Conservation (phyloP, 2,113 vertebrate genomes). For the Bungarus multicinctus region DNA sequence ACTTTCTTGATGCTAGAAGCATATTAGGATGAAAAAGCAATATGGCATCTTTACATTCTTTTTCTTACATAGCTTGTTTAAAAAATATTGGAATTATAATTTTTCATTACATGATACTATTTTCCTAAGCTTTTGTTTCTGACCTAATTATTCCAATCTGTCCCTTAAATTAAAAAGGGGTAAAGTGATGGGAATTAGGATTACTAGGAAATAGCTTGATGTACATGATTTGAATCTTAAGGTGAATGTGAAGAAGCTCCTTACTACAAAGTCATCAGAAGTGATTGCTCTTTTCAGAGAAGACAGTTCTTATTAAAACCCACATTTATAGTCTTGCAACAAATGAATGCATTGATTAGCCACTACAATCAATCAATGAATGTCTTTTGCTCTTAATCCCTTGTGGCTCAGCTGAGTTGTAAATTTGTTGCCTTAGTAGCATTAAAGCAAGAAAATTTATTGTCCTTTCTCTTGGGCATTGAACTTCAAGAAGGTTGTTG, state of each 20-base stretch:
- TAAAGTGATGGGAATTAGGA: not conserved
- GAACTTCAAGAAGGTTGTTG: slow-evolving; percentile 3
- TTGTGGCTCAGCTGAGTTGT: slow-evolving; percentile 4
- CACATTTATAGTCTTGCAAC: slow-evolving; percentile 28
- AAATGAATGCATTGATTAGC: slow-evolving; percentile 31
- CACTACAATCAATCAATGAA: slow-evolving; percentile 15
- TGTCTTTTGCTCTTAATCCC: slow-evolving; percentile 17
- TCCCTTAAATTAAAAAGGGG: not conserved
- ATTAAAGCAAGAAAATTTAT: slow-evolving; percentile 6
- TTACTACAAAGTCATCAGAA: not conserved
- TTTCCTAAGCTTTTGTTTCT: not conserved
- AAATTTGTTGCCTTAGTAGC: slow-evolving; percentile 17
- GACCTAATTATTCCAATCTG: not conserved
- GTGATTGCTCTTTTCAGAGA: slow-evolving; percentile 15
- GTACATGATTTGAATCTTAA: not conserved
- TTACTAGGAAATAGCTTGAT: not conserved
- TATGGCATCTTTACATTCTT: not conserved
- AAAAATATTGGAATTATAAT: not conserved
- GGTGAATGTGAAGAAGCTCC: not conserved
- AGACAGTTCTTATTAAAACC: slow-evolving; percentile 20
- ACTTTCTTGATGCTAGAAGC: not conserved
- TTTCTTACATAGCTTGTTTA: not conserved
- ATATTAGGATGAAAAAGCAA: not conserved
- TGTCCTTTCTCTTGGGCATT: not conserved
- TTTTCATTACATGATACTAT: not conserved